Percentiles rank a stretch among this genome's conserved stretches.
Evolutionary conservation across 2,888 invertebrate genomes (phyloP).

Genomic region (Euproctis similis): DNA sequence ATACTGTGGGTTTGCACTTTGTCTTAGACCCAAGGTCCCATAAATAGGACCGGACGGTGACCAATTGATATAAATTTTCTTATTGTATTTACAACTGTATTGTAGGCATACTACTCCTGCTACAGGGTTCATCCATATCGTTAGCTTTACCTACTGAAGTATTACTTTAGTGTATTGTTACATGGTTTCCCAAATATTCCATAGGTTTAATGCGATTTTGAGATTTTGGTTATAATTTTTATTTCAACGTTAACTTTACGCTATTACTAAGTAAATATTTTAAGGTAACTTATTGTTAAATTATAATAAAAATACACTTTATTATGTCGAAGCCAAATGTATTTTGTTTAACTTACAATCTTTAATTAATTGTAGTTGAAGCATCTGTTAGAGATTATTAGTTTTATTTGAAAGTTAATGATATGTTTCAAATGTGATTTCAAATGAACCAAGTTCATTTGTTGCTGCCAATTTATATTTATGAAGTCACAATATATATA

Average conservation of each 20-base stretch:
- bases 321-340: conserved; percentile 17
- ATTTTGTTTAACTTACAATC: conserved; percentile 14
- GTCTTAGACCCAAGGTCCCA: conserved; percentile 72
- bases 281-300: neutral
- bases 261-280: too few species aligned
- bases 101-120: conserved; percentile 61
- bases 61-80: conserved; percentile 38
- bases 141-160: conserved; percentile 72
- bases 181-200: conserved; percentile 60
- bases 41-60: conserved; percentile 39
- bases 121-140: conserved; percentile 76
- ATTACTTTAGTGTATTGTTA: conserved; percentile 63
- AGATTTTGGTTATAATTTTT: conserved; percentile 34
- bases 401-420: conserved; percentile 7
- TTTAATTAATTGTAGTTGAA: neutral
- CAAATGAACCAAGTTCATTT: conserved; percentile 16
- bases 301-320: conserved; percentile 3
- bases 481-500: conserved; percentile 7
- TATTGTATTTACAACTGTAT: conserved; percentile 56
- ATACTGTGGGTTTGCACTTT: conserved; percentile 56
- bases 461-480: conserved; percentile 8
- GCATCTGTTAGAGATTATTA: neutral
- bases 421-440: too few species aligned
- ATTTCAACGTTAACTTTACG: too few species aligned
- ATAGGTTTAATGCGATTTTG: conserved; percentile 52